Evolutionary conservation across 1,140 invertebrate genomes (phyloP), one percentile per base, ranked within the genome.

Genomic region (Cyclina sinensis): DNA sequence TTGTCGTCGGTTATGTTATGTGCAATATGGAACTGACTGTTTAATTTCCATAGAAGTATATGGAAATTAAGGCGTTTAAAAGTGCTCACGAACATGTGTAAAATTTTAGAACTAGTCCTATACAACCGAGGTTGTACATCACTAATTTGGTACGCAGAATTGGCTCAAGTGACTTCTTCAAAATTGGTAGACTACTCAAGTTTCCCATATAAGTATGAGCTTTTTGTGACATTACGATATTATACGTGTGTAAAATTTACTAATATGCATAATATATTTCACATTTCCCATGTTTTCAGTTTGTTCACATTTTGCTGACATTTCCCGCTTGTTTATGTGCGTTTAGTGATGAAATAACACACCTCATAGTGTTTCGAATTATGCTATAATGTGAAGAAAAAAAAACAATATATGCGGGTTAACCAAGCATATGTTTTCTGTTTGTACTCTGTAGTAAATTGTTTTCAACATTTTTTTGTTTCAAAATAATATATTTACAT

Each of bases 181-280:
- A 70, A 70, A 18, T 70, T 70, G 65, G 65, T 70, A 24, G 16
- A 70, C 14, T 18, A 37, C 37, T 30, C 14, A 32, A 11, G 30
- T 70, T 35, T 39, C 11, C 65, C 5, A 12, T 70, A 18, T 14
- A 35, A 70, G 14, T 27, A 9, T 14, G 65, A 70, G 24, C 65
- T 9, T 78, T 78, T 78, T 54, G 46, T 54, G 74, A 54, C 74
- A 54, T 78, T 48, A 16, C 39, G 46, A 76, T 51, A 76, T 78
- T 57, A 51, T 70, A 70, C 65, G 32, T 78, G 74, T 78, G 39
- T 76, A 76, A 46, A 51, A 51, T 35, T 78, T 51, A 78, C 46
- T 48, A 78, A 78, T 54, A 78, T 78, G 74, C 74, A 78, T 78
- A 78, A 78, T 78, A 78, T 78, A 78, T 78, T 57, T 57, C 27